Percentiles rank a stretch among this genome's conserved stretches.
Conservation (phyloP, 2,797 vertebrate genomes). For the Smutsia gigantea region DNA sequence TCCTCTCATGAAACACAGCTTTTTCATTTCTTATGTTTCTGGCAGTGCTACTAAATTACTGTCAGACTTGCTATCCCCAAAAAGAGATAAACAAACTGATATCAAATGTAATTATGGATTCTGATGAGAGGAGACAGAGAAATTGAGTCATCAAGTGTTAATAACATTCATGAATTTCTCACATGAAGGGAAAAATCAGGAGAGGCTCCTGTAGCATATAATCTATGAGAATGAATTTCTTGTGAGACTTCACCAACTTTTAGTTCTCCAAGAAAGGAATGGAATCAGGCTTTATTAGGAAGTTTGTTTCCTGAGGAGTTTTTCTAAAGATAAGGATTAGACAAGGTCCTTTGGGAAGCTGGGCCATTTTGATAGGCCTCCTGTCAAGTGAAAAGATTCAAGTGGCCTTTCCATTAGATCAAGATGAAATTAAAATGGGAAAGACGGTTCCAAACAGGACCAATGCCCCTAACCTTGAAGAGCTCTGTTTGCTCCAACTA, state of each 20-base stretch:
- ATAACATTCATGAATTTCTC: slow-evolving; percentile 17
- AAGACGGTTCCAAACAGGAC: not conserved
- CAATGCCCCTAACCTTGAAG: not conserved
- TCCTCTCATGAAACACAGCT: not conserved
- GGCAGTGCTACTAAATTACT: not conserved
- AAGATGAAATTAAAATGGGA: slow-evolving; percentile 49
- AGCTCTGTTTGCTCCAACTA: not conserved
- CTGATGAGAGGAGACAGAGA: not conserved
- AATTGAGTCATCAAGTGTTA: not conserved
- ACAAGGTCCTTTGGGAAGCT: not conserved
- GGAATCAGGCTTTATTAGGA: slow-evolving; percentile 2
- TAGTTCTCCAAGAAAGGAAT: not conserved
- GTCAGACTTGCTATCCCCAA: not conserved
- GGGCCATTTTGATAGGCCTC: not conserved
- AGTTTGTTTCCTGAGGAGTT: not conserved
- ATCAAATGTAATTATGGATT: not conserved
- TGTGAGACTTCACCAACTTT: not conserved
- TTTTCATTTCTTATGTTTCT: slow-evolving; percentile 12
- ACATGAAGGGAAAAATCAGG: not conserved
- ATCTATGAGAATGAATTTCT: not conserved
- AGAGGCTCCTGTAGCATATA: not conserved
- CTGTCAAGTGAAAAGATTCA: slow-evolving; percentile 28
- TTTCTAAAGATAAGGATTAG: slow-evolving; percentile 30
- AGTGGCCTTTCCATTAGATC: not conserved
- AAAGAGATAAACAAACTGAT: not conserved